Percentiles rank a stretch among this genome's conserved stretches.
These are phyloP conservation scores for Semnornis frantzii DNA, from an alignment of 2,113 vertebrate species.

Conservation along the genomic window DNA sequence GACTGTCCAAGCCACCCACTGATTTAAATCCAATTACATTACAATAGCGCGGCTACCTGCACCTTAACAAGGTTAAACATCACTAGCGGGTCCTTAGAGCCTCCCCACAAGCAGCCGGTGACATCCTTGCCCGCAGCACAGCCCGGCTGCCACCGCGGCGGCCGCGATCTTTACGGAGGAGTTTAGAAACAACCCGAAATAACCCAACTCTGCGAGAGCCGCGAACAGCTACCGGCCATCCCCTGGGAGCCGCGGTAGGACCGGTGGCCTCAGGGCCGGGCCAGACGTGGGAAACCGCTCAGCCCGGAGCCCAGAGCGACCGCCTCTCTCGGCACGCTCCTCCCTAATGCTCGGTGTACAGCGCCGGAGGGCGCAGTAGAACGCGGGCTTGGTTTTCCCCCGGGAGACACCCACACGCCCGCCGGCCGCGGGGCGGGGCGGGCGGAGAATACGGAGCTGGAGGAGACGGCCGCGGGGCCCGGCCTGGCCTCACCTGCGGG, in stretches of 20 bases:
- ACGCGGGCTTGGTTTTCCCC: background rate
- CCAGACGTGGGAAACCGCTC: background rate
- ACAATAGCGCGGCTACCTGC: background rate
- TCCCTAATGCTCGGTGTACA: too few species aligned
- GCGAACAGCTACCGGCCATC: background rate
- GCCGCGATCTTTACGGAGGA: background rate
- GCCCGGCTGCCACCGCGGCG: background rate
- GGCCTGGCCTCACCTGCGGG: background rate
- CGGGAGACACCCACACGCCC: background rate
- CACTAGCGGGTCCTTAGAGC: background rate
- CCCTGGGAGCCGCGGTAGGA: background rate
- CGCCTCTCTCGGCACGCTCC: background rate
- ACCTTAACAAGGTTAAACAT: background rate
- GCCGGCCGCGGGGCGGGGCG: background rate
- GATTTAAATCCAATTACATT: background rate
- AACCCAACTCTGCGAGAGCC: background rate
- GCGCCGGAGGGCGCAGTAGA: too few species aligned
- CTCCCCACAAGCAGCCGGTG: background rate
- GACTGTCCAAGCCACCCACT: background rate
- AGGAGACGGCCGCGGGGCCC: background rate
- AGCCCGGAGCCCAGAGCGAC: background rate
- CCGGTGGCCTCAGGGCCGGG: background rate
- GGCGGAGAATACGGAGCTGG: background rate
- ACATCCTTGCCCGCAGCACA: background rate
- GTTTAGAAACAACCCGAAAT: background rate